These are phyloP conservation scores for Raja brachyura DNA, from an alignment of 2,113 vertebrate species.

Conservation along the genomic window DNA sequence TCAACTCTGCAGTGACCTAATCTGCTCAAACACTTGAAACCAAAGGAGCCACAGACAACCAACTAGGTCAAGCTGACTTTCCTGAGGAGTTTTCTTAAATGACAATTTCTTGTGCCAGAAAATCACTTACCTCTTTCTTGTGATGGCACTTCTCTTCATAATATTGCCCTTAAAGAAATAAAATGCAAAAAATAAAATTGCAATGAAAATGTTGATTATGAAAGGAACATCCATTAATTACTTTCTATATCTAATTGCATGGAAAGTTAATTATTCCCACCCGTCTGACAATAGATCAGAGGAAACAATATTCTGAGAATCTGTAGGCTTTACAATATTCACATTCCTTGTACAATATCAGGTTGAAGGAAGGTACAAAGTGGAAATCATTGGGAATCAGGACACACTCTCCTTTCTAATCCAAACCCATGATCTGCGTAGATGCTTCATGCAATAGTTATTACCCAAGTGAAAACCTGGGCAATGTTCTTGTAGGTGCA, in stretches of 20 bases:
- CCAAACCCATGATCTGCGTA: neutral
- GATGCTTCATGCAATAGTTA: neutral
- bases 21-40: neutral
- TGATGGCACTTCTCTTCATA: no score
- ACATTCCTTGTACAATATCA: neutral
- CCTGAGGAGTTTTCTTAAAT: neutral
- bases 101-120: neutral
- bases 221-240: neutral
- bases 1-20: neutral
- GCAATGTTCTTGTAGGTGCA: neutral
- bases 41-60: neutral
- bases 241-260: neutral
- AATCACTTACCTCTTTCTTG: constrained; percentile 3
- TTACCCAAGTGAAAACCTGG: neutral
- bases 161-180: neutral
- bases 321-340: neutral
- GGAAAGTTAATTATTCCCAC: neutral
- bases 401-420: neutral
- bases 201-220: neutral
- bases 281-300: neutral
- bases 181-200: constrained; percentile 2
- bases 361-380: neutral
- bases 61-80: neutral
- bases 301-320: neutral
- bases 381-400: neutral